A percentile compares a stretch with the other conserved stretches of the same genome.
Evolutionary conservation across 2,888 invertebrate species (phyloP).

Genomic region (Perdita meconis): DNA sequence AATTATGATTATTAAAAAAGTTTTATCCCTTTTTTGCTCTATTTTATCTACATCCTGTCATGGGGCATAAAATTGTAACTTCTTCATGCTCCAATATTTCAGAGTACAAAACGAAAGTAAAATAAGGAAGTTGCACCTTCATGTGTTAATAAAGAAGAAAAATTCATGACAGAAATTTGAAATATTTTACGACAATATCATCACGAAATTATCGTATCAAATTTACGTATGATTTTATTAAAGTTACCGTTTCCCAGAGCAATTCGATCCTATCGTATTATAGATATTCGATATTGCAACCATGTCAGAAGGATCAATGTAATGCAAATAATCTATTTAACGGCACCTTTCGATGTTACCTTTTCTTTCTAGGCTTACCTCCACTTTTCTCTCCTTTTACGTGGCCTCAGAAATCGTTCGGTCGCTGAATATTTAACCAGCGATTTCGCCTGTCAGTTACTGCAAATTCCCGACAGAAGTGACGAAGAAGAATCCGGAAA

Average conservation of each 20-base stretch:
- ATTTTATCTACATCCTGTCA: no score
- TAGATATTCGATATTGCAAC: neutral
- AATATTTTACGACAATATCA: neutral
- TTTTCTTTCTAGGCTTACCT: slow-evolving; percentile 12
- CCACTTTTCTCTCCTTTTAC: slow-evolving; percentile 28
- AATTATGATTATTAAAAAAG: no score
- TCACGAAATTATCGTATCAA: neutral
- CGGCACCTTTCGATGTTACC: slow-evolving; percentile 11
- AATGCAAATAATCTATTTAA: slow-evolving; percentile 20
- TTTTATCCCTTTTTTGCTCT: no score
- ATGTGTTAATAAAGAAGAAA: neutral
- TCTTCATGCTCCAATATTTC: no score
- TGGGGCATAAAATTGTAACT: no score
- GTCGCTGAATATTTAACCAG: slow-evolving; percentile 23
- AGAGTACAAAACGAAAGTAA: no score
- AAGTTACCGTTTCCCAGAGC: neutral
- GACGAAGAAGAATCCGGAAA: neutral
- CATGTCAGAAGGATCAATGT: slow-evolving; percentile 7
- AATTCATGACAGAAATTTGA: neutral
- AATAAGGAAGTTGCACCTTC: no score
- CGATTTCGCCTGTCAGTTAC: slow-evolving; percentile 21
- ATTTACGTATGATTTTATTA: neutral
- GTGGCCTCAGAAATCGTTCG: slow-evolving; percentile 3
- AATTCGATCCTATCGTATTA: neutral
- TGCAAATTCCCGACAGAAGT: slow-evolving; percentile 18